These are phyloP conservation scores for Drosophila carrolli DNA, from an alignment of 1,140 invertebrate species.

Conservation along the genomic window DNA sequence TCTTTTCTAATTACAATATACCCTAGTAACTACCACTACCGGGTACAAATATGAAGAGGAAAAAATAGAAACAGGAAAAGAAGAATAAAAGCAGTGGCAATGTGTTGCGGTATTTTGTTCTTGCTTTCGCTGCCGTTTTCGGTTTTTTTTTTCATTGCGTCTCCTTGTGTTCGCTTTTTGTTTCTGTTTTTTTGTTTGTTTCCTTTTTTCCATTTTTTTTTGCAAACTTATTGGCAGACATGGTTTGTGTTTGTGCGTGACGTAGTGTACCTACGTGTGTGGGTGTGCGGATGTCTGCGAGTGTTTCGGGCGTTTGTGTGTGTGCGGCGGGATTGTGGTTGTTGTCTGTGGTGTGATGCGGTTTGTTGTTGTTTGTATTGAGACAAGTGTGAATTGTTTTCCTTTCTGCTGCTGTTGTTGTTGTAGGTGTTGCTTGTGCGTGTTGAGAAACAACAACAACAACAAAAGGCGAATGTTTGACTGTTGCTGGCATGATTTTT, in stretches of 20 bases:
- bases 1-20: constrained; percentile 1
- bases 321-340: constrained; percentile 67
- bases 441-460: constrained; percentile 41
- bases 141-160: constrained; percentile 53
- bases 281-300: constrained; percentile 39
- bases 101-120: constrained; percentile 77
- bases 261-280: constrained; percentile 42
- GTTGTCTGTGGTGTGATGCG: constrained; percentile 75
- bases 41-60: constrained; percentile 2
- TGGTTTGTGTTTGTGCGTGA: constrained; percentile 69
- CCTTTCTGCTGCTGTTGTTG: constrained; percentile 61
- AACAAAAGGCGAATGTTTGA: constrained; percentile 45
- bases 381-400: constrained; percentile 83
- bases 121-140: constrained; percentile 56
- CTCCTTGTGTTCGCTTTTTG: constrained; percentile 36
- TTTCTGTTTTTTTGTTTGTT: constrained; percentile 31
- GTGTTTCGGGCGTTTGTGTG: constrained; percentile 35
- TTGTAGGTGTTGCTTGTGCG: constrained; percentile 63
- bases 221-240: constrained; percentile 79
- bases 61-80: constrained; percentile 26
- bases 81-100: constrained; percentile 64
- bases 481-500: constrained; percentile 76
- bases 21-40: constrained; percentile 1
- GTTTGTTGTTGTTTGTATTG: constrained; percentile 82
- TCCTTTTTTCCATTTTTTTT: constrained; percentile 47